A percentile compares a stretch with the other conserved stretches of the same genome.
Evolutionary conservation across 2,113 vertebrate species (phyloP).

Genomic region (Callospermophilus lateralis): DNA sequence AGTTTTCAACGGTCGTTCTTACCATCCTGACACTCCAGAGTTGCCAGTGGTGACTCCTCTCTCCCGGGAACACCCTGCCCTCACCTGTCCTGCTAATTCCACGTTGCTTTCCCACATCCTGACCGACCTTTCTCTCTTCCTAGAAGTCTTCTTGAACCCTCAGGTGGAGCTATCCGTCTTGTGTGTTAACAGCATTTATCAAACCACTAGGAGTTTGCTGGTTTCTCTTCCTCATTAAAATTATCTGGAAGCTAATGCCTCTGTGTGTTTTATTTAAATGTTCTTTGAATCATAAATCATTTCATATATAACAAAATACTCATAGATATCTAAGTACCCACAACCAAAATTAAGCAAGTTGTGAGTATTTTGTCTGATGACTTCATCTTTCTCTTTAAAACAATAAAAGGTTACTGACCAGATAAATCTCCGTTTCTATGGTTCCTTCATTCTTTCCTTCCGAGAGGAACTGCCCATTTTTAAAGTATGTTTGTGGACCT

Average conservation of each 20-base stretch:
- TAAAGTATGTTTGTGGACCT: not conserved
- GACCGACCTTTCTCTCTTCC: accelerated
- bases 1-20: not conserved
- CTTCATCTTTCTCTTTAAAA: not conserved
- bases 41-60: not conserved
- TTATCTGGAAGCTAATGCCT: not conserved
- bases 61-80: not conserved
- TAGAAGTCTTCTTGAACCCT: too few species aligned
- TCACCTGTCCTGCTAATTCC: too few species aligned
- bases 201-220: not conserved
- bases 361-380: not conserved
- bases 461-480: not conserved
- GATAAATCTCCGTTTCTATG: not conserved
- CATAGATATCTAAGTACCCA: not conserved
- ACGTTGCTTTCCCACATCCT: not conserved
- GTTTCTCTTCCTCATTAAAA: not conserved
- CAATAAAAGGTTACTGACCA: not conserved
- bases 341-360: not conserved
- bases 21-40: not conserved
- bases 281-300: not conserved
- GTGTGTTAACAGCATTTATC: not conserved
- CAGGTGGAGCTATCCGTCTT: not conserved
- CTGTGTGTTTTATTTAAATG: not conserved
- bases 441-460: not conserved
- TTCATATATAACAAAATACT: not conserved